A percentile compares a stretch with the other conserved stretches of the same genome.
Conservation (phyloP, 2,113 vertebrate genomes). For the Lophochroa leadbeateri region DNA sequence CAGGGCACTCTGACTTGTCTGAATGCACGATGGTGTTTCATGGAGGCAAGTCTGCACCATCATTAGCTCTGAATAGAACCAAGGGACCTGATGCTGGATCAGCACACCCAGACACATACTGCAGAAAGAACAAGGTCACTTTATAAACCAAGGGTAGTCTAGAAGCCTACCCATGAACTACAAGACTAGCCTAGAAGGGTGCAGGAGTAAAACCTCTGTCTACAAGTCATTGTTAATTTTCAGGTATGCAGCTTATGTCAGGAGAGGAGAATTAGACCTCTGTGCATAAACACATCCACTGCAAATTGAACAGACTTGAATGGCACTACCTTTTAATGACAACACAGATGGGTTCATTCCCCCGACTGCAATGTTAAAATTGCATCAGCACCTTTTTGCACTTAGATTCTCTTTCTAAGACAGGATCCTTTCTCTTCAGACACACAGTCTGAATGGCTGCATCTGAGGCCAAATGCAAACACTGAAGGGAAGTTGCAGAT, state of each 20-base stretch:
- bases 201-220: background rate
- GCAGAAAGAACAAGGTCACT: background rate
- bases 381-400: background rate
- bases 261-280: background rate
- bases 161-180: background rate
- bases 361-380: background rate
- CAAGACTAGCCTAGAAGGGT: background rate
- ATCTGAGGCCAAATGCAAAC: slow-evolving; percentile 64
- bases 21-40: background rate
- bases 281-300: background rate
- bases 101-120: fast-evolving
- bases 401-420: background rate
- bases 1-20: background rate
- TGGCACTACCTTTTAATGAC: background rate
- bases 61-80: background rate
- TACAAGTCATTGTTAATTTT: background rate
- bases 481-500: slow-evolving; percentile 76
- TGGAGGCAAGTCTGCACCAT: background rate
- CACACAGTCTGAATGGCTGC: slow-evolving; percentile 39
- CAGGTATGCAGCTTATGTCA: fast-evolving
- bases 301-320: background rate
- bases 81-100: fast-evolving
- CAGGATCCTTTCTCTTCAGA: background rate
- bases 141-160: background rate
- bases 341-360: background rate